Percentiles rank a stretch among this genome's conserved stretches.
These are phyloP conservation scores for Lamprologus sp. DNA, from an alignment of 2,113 vertebrate genomes.

Conservation along the genomic window DNA sequence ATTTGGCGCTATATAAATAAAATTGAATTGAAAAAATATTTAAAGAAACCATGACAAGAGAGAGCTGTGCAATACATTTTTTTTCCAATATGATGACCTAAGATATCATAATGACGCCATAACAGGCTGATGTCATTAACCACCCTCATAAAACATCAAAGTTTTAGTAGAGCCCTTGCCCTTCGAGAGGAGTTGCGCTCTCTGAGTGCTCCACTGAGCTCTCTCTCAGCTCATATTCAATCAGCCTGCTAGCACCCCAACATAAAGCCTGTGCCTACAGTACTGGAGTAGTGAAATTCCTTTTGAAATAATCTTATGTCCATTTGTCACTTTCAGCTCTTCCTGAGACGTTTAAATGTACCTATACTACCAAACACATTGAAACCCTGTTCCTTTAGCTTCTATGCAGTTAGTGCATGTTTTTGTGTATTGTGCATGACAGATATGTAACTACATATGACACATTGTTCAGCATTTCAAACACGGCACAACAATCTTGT, in stretches of 20 bases:
- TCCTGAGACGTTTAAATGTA: neutral
- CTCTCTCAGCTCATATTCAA: neutral
- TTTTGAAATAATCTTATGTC: neutral
- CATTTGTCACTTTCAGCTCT: neutral
- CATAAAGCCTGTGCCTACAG: neutral
- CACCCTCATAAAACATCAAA: neutral
- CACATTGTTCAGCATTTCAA: neutral
- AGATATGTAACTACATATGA: neutral
- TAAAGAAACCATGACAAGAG: neutral
- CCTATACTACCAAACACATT: neutral
- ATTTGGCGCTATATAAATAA: no score
- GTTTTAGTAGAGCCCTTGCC: neutral
- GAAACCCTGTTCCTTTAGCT: neutral
- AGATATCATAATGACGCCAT: neutral
- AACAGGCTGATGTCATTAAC: neutral
- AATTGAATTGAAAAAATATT: neutral
- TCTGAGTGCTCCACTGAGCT: neutral
- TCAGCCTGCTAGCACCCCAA: rapidly evolving
- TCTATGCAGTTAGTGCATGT: neutral
- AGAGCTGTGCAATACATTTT: rapidly evolving
- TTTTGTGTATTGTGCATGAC: neutral
- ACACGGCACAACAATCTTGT: neutral
- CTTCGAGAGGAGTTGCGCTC: neutral
- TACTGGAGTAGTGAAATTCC: neutral
- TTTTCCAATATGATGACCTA: neutral